Conservation (phyloP, 2,797 vertebrate species). For the Bovichtus variegatus region DNA sequence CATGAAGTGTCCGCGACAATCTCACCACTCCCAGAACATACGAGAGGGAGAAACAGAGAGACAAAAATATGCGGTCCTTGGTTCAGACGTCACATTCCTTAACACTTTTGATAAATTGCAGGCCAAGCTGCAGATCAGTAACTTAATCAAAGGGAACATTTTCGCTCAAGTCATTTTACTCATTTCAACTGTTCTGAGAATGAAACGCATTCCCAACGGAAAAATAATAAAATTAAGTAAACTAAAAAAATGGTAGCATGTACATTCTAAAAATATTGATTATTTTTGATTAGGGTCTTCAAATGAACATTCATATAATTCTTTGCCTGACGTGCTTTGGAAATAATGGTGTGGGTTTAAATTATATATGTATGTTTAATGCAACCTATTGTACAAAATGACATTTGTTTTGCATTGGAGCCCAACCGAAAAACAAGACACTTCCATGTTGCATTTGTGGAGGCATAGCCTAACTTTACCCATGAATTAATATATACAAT, state of each 20-base stretch:
- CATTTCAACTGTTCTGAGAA: background rate
- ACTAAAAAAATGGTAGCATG: background rate
- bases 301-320: background rate
- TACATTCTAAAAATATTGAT: background rate
- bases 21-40: conserved; percentile 8
- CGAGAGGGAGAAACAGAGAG: conserved; percentile 4
- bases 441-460: background rate
- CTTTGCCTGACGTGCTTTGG: background rate
- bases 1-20: conserved; percentile 21
- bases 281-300: background rate
- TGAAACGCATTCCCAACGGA: background rate
- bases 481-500: background rate
- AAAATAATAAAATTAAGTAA: background rate
- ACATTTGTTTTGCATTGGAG: background rate
- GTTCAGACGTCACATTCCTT: conserved; percentile 4
- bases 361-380: background rate
- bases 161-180: background rate
- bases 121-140: background rate
- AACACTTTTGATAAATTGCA: conserved; percentile 23
- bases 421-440: background rate
- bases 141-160: conserved; percentile 1
- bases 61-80: conserved; percentile 5
- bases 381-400: background rate
- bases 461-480: background rate
- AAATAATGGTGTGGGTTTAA: background rate